Conservation (phyloP, 2,888 invertebrate species). For the Cryptosula pallasiana region DNA sequence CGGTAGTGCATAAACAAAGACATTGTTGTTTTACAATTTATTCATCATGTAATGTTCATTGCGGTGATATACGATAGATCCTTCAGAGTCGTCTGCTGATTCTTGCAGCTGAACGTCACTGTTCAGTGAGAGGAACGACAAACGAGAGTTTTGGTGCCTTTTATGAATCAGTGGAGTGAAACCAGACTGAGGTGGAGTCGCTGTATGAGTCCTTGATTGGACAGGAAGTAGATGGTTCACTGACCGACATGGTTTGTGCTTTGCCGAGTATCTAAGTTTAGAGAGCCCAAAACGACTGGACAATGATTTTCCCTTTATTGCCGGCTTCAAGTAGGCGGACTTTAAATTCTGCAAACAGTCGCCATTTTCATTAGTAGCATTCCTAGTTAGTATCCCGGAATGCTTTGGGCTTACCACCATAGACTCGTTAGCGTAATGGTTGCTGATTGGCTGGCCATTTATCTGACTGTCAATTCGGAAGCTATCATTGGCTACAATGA, state of each 20-base stretch:
- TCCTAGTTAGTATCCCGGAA: not conserved
- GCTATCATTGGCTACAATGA: slow-evolving; percentile 62
- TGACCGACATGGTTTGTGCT: not conserved
- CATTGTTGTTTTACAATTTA: no score
- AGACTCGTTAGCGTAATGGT: not conserved
- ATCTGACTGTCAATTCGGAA: no score
- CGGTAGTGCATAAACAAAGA: no score
- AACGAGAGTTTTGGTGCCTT: not conserved
- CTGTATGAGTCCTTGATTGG: not conserved
- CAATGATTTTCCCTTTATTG: not conserved
- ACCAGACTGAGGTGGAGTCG: not conserved
- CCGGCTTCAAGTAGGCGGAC: not conserved
- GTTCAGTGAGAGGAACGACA: not conserved
- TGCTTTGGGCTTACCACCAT: not conserved
- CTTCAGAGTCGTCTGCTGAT: no score
- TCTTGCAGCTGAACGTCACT: no score
- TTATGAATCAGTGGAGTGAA: not conserved
- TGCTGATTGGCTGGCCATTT: slow-evolving; percentile 57
- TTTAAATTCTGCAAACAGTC: not conserved
- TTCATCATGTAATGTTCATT: no score
- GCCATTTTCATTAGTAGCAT: not conserved
- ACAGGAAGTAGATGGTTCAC: not conserved
- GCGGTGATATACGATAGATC: no score
- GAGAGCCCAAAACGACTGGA: not conserved
- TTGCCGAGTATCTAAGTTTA: slow-evolving; percentile 19